Evolutionary conservation across 2,113 vertebrate species (phyloP).

Genomic region (Aphyosemion australe): DNA sequence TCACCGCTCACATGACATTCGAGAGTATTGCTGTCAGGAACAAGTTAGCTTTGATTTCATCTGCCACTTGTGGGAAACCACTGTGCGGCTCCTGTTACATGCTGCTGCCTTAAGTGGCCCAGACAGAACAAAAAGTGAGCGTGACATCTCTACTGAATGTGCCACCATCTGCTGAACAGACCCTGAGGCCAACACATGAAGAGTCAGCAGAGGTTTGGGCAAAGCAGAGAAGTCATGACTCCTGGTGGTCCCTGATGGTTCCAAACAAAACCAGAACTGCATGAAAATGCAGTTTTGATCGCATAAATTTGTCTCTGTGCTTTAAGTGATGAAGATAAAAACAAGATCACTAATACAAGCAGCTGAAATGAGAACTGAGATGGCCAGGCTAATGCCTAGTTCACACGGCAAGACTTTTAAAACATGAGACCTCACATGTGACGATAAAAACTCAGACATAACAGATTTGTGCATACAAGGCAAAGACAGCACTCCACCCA

Average conservation of each 20-base stretch:
- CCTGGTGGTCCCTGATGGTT: conserved; percentile 1
- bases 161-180: conserved; percentile 46
- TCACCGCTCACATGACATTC: conserved; percentile 45
- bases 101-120: conserved; percentile 39
- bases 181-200: conserved; percentile 44
- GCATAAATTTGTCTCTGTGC: no score
- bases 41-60: conserved; percentile 55
- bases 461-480: no score
- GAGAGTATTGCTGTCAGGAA: conserved; percentile 47
- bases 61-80: conserved; percentile 34
- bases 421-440: no score
- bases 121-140: conserved; percentile 45
- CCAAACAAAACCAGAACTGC: conserved; percentile 9
- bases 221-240: conserved; percentile 18
- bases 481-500: no score
- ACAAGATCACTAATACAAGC: no score
- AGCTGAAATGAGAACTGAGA: no score
- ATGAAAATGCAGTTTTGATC: conserved; percentile 15
- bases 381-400: no score
- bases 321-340: no score
- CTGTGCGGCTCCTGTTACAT: conserved; percentile 30
- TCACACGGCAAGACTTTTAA: no score
- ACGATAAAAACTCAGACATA: no score
- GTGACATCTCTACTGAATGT: conserved; percentile 45
- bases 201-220: conserved; percentile 56